Conservation (phyloP, 2,113 vertebrate genomes). For the Amazona vittata region DNA sequence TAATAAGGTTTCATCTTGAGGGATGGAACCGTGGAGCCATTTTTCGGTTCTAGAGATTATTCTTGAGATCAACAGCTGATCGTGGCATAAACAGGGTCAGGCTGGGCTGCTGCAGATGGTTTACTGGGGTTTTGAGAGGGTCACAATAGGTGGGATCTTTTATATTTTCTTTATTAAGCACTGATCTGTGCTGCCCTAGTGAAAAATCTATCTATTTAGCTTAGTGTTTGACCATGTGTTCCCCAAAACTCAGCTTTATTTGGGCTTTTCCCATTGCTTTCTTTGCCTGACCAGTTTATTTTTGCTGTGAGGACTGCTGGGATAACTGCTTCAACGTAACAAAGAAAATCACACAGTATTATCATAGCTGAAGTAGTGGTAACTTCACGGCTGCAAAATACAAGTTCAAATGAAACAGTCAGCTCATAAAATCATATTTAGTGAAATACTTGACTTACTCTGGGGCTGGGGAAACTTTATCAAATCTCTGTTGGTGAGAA, state of each 20-base stretch:
- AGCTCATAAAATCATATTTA: neutral
- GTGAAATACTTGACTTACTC: neutral
- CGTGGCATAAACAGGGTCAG: neutral
- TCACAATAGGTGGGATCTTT: fast-evolving
- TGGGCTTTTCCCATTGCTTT: neutral
- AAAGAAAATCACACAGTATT: constrained; percentile 1
- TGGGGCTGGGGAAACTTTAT: constrained; percentile 1
- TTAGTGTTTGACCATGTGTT: neutral
- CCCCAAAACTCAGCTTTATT: neutral
- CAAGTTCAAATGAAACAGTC: neutral
- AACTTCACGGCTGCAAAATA: neutral
- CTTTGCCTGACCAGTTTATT: constrained; percentile 3
- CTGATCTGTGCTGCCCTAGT: neutral
- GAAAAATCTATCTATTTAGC: neutral
- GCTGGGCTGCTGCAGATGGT: neutral
- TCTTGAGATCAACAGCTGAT: neutral
- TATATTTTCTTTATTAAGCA: neutral
- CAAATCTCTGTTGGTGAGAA: neutral
- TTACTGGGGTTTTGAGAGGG: neutral
- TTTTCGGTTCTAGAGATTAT: neutral
- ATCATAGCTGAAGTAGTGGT: neutral
- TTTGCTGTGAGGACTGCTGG: neutral
- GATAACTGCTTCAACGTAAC: neutral
- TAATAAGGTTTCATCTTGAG: neutral
- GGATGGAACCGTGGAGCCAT: neutral